Evolutionary conservation across 2,797 vertebrate genomes (phyloP).

Genomic region (Zalophus californianus): DNA sequence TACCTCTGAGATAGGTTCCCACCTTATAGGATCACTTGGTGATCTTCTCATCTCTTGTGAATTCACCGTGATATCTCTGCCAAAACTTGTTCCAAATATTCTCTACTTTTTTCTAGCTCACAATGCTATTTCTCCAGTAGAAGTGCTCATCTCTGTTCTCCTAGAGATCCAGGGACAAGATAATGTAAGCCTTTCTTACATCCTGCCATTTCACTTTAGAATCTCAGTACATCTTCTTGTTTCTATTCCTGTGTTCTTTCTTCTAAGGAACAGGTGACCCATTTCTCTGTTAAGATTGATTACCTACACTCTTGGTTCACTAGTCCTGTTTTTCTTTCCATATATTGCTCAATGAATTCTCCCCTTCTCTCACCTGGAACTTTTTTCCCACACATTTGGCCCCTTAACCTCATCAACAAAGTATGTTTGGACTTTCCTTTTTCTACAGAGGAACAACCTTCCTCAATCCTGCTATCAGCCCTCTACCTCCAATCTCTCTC

Average conservation of each 20-base stretch:
- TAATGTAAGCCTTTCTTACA: not conserved
- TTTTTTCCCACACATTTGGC: not conserved
- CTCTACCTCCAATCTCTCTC: not conserved
- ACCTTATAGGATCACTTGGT: not conserved
- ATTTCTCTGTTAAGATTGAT: not conserved
- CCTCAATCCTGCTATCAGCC: not conserved
- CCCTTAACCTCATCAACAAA: not conserved
- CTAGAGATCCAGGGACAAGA: not conserved
- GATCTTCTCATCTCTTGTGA: not conserved
- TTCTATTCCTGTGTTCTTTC: not conserved
- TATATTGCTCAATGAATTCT: not conserved
- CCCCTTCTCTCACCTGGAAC: not conserved
- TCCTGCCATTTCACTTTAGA: not conserved
- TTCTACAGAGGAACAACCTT: not conserved
- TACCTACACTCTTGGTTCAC: not conserved
- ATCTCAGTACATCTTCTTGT: not conserved
- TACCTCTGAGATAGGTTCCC: not conserved
- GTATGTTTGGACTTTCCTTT: not conserved
- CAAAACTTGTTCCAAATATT: not conserved
- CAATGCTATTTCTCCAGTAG: not conserved
- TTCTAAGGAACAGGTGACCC: not conserved
- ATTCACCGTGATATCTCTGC: not conserved
- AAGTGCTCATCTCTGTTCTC: not conserved
- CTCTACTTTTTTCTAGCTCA: not conserved
- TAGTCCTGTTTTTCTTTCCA: not conserved